Percentiles rank a stretch among this genome's conserved stretches.
Evolutionary conservation across 2,888 invertebrate genomes (phyloP).

Genomic region (Scaptomyza flava): DNA sequence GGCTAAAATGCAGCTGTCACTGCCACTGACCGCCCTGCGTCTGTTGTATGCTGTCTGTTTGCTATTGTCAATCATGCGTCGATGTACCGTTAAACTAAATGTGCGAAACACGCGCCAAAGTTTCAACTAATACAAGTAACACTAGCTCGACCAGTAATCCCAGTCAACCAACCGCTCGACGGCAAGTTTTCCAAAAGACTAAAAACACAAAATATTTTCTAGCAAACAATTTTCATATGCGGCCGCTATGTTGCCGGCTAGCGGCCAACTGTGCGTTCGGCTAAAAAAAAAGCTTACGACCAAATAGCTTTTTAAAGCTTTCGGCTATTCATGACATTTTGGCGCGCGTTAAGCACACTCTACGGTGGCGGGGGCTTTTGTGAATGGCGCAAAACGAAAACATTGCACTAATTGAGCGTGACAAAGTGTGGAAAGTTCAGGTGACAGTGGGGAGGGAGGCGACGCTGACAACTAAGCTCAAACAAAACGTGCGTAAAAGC

Average conservation of each 20-base stretch:
- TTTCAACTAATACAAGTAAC: background rate
- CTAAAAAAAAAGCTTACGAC: constrained; percentile 39
- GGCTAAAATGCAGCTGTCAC: constrained; percentile 53
- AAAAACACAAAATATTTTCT: constrained; percentile 66
- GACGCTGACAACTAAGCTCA: constrained; percentile 9
- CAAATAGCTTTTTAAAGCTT: constrained; percentile 55
- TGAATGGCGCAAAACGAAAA: constrained; percentile 59
- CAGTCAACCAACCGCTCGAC: constrained; percentile 78
- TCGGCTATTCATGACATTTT: constrained; percentile 43
- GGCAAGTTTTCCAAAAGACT: constrained; percentile 79
- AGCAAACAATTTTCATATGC: constrained; percentile 70
- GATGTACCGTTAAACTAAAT: constrained; percentile 37
- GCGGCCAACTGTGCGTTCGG: constrained; percentile 49
- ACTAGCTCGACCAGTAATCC: constrained; percentile 57
- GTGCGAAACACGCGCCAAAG: constrained; percentile 12
- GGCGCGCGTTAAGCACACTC: constrained; percentile 63
- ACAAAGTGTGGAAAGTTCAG: constrained; percentile 16
- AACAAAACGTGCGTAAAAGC: constrained; percentile 64
- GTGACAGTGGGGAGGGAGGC: background rate
- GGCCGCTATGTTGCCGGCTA: constrained; percentile 64
- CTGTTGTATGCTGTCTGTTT: constrained; percentile 15
- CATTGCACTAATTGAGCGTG: constrained; percentile 52
- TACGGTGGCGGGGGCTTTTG: constrained; percentile 51
- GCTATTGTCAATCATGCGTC: constrained; percentile 43
- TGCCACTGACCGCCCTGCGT: constrained; percentile 1